Evolutionary conservation across 1,140 invertebrate genomes (phyloP).

Genomic region (Papilio aristodemus): DNA sequence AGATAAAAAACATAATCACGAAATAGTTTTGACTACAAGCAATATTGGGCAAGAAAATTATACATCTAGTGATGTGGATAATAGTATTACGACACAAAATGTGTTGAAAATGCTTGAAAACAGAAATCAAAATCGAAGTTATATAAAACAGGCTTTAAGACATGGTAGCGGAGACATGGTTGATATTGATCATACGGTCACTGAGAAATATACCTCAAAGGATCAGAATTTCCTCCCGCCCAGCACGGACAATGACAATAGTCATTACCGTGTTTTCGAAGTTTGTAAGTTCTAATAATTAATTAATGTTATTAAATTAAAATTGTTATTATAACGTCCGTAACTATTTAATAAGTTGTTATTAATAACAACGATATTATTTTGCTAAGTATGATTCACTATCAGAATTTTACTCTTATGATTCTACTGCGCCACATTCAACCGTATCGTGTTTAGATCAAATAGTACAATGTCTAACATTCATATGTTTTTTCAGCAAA

Average conservation of each 20-base stretch:
- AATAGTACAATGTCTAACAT: too few species aligned
- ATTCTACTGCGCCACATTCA: too few species aligned
- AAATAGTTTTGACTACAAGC: neutral
- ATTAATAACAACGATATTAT: too few species aligned
- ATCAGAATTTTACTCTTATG: too few species aligned
- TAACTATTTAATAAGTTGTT: too few species aligned
- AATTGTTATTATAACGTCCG: too few species aligned
- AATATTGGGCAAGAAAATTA: neutral
- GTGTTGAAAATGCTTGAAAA: neutral
- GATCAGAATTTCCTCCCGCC: neutral
- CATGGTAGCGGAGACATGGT: neutral
- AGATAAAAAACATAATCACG: neutral
- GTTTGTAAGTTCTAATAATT: constrained; percentile 48
- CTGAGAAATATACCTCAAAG: neutral
- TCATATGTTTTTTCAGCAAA: constrained; percentile 42
- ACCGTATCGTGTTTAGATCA: too few species aligned
- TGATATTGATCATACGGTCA: neutral
- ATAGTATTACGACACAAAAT: neutral
- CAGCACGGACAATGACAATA: constrained; percentile 8
- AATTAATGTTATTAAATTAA: neutral
- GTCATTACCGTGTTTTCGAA: constrained; percentile 51
- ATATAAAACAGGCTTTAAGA: neutral
- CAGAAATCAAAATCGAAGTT: neutral
- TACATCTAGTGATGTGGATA: neutral
- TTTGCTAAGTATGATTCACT: too few species aligned